These are phyloP conservation scores for Notarius quadriscutis DNA, from an alignment of 2,113 vertebrate genomes.

Conservation along the genomic window DNA sequence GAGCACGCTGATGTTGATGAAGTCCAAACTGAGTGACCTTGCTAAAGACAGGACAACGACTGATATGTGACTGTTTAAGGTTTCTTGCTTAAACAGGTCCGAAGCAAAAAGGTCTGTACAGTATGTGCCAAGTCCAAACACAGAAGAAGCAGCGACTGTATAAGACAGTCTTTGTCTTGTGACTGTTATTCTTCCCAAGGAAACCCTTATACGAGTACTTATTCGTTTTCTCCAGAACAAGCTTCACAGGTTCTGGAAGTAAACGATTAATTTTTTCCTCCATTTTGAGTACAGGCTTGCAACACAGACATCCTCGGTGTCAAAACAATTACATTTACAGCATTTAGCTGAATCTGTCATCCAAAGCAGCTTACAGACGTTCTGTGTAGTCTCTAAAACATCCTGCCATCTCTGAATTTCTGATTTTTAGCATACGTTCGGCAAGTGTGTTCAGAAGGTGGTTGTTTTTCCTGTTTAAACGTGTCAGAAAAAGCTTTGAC, in stretches of 20 bases:
- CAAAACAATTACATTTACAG: background rate
- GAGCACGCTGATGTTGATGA: background rate
- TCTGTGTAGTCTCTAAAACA: background rate
- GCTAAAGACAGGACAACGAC: background rate
- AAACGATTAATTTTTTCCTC: background rate
- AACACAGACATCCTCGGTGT: background rate
- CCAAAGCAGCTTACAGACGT: background rate
- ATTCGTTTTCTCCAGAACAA: background rate
- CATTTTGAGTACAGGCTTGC: background rate
- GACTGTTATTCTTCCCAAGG: background rate
- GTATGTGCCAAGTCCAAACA: background rate
- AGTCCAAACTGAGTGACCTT: background rate
- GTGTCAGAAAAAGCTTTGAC: background rate
- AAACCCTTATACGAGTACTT: background rate
- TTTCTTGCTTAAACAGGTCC: background rate
- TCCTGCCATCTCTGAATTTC: background rate
- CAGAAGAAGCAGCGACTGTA: background rate
- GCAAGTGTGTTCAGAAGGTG: background rate
- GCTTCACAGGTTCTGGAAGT: background rate
- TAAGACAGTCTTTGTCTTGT: background rate
- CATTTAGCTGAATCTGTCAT: background rate
- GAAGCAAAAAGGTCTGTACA: background rate
- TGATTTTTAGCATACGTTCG: background rate
- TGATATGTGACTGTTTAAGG: constrained; percentile 1
- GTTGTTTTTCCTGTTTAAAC: background rate